These are phyloP conservation scores for Phyllopteryx taeniolatus DNA, from an alignment of 2,113 vertebrate genomes.

Conservation along the genomic window DNA sequence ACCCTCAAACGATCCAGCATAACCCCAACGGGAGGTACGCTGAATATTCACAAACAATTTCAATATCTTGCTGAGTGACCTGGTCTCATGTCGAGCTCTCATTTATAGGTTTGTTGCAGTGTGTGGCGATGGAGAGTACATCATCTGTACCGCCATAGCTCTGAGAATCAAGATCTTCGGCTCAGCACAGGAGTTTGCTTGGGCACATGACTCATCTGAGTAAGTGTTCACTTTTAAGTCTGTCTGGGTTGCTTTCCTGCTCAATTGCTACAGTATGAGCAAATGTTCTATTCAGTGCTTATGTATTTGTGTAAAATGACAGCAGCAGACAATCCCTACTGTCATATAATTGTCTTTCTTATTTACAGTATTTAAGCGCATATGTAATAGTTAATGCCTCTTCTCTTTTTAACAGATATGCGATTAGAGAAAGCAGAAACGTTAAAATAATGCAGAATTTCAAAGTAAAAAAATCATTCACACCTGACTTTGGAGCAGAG, in stretches of 20 bases:
- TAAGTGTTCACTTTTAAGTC: conserved; percentile 69
- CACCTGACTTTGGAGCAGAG: conserved; percentile 98
- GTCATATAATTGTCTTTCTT: background rate
- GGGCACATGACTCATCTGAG: conserved; percentile 99
- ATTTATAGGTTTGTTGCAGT: conserved; percentile 87
- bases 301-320: too few species aligned
- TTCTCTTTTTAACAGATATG: conserved; percentile 75
- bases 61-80: background rate
- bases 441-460: conserved; percentile 99
- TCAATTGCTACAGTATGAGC: too few species aligned
- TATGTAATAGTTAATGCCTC: background rate
- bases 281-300: background rate
- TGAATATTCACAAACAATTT: background rate
- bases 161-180: conserved; percentile 99
- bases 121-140: conserved; percentile 94
- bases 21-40: conserved; percentile 94
- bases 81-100: conserved; percentile 9
- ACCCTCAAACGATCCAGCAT: conserved; percentile 98
- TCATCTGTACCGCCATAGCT: too few species aligned
- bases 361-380: background rate
- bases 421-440: conserved; percentile 95
- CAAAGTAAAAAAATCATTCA: conserved; percentile 98
- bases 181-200: conserved; percentile 96
- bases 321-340: too few species aligned
- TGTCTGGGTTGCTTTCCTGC: background rate